Percentiles rank a stretch among this genome's conserved stretches.
Conservation (phyloP, 2,888 invertebrate species). For the Cephus pulcher region DNA sequence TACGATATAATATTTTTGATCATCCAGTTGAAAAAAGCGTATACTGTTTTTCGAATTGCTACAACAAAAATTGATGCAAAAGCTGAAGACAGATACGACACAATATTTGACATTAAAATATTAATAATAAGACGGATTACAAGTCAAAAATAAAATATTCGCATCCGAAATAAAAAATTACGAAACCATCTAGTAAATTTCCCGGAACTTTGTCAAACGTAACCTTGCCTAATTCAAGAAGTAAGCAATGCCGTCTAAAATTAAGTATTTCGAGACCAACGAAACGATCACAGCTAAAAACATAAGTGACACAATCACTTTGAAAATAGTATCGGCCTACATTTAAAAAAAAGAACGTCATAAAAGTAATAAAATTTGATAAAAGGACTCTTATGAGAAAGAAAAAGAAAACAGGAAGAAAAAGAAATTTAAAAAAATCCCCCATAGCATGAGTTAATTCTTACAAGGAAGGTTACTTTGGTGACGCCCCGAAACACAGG, state of each 20-base stretch:
- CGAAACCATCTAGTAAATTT: background rate
- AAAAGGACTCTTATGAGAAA: too few species aligned
- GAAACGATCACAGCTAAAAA: background rate
- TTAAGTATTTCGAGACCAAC: background rate
- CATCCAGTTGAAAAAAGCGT: background rate
- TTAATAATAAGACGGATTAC: background rate
- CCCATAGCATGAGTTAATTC: background rate
- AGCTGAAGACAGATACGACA: background rate
- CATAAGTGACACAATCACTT: background rate
- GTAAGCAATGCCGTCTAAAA: background rate
- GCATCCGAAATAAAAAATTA: background rate
- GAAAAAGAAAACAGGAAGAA: background rate
- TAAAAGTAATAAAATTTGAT: background rate
- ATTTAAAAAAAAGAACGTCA: background rate
- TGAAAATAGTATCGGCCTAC: background rate
- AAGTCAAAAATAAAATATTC: background rate
- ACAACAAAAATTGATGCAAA: background rate
- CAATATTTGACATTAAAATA: background rate
- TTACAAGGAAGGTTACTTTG: background rate
- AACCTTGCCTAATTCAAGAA: background rate
- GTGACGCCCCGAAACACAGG: too few species aligned
- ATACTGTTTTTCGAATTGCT: background rate
- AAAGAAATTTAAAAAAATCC: too few species aligned
- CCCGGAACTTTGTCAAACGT: background rate
- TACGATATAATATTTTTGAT: background rate